Percentiles rank a stretch among this genome's conserved stretches.
Evolutionary conservation across 2,797 vertebrate genomes (phyloP).

Genomic region (Spheniscus humboldti): DNA sequence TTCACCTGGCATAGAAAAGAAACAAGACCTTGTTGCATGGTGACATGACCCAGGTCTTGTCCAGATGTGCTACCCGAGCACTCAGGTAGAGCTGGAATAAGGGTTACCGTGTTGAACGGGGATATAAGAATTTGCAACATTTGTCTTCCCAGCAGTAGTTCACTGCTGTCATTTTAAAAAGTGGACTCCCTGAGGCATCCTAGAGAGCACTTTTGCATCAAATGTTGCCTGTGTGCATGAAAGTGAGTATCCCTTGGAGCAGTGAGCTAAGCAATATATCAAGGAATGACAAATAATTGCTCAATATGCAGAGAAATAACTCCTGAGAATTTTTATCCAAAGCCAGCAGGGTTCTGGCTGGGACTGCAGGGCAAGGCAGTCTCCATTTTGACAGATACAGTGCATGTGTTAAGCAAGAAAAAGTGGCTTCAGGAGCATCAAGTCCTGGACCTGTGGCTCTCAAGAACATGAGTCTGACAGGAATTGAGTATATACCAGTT

Average conservation of each 20-base stretch:
- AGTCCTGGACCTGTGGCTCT: background rate
- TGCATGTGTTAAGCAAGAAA: background rate
- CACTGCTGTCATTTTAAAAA: background rate
- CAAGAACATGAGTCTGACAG: background rate
- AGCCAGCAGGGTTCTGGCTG: background rate
- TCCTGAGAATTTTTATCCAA: background rate
- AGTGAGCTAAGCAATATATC: background rate
- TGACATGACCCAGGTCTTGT: background rate
- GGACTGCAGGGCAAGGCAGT: background rate
- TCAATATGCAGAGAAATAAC: background rate
- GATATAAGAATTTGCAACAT: background rate
- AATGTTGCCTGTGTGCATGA: background rate
- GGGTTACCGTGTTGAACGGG: background rate
- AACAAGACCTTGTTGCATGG: background rate
- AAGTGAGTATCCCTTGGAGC: background rate
- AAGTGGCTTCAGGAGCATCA: background rate
- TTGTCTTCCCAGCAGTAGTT: background rate
- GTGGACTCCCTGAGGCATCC: background rate
- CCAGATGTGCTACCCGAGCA: background rate
- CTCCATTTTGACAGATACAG: background rate
- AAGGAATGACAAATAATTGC: background rate
- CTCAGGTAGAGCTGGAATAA: background rate
- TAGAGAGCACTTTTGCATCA: background rate
- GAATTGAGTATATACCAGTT: background rate
- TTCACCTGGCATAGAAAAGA: background rate